These are phyloP conservation scores for Trachelus tabidus DNA, from an alignment of 2,888 invertebrate genomes.

Conservation along the genomic window DNA sequence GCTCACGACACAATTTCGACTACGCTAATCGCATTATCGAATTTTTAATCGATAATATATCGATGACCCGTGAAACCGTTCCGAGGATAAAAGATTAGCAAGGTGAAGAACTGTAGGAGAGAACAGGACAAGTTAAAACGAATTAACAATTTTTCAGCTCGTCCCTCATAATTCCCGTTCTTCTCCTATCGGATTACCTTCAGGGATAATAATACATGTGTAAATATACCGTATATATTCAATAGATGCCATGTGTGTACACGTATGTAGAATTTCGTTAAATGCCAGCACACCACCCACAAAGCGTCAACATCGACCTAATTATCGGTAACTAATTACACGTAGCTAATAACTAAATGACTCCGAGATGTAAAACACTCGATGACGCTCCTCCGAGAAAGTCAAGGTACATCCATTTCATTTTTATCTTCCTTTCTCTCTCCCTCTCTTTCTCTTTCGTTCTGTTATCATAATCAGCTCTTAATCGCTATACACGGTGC, in stretches of 20 bases:
- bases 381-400: neutral
- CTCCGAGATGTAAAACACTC: neutral
- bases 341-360: neutral
- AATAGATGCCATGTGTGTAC: conserved; percentile 1
- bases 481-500: neutral
- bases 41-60: neutral
- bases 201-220: neutral
- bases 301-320: conserved; percentile 18
- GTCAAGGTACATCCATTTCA: neutral
- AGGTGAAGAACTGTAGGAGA: neutral
- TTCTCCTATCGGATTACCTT: conserved; percentile 1
- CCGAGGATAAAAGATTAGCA: neutral
- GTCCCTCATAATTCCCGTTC: neutral
- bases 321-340: conserved; percentile 3
- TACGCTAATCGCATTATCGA: neutral
- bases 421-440: neutral
- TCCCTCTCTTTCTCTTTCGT: neutral
- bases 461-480: neutral
- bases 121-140: neutral
- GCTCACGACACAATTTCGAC: neutral
- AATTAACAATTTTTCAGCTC: neutral
- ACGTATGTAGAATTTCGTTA: conserved; percentile 15
- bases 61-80: neutral
- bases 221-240: conserved; percentile 2
- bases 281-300: conserved; percentile 16